Evolutionary conservation across 2,888 invertebrate genomes (phyloP), one percentile per base, ranked within the genome.

Genomic region (Slavum lentiscoides): DNA sequence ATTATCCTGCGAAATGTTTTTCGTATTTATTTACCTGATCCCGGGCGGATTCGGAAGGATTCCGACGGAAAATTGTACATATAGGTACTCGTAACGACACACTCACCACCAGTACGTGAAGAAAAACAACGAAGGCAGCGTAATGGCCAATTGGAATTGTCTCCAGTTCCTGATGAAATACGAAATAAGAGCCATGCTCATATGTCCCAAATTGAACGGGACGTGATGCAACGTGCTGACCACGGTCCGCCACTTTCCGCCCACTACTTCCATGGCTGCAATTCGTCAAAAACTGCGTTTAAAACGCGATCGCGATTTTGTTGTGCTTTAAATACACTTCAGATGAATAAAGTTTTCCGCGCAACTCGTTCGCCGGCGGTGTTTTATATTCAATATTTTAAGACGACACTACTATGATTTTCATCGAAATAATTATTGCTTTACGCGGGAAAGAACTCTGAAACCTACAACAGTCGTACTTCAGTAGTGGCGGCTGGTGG

Each of bases 141-240:
- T 91, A 83, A 92, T 89, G 0, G 90, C 90, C 72, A 93, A 87
- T 85, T 93, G 92, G 82, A 91, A 90, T 83, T 88, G 88, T 72
- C 89, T 89, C 93, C 93, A 93, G 74, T 91, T 89, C 1, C 92
- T 88, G 37, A 92, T 87, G 83, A 88, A 90, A 85, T 91, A 92
- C 2, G 91, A 91, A 70, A 92, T 89, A 0, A 90, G 85, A 59
- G 91, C 89, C 82, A 93, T 85, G 0, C 90, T 88, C 83, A 91
- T 88, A 84, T 92, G 92, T 0, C 92, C 93, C 43, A 92, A 84
- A 84, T 91, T 91, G 85, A 91, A 93, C 0, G 92, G 92, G 83
- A 92, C 87, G 84, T 92, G 92, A 85, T 92, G 92, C 0, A 91
- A 84, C 19, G 92, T 91, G 7, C 91, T 90, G 64, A 90, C 87